Evolutionary conservation across 2,113 vertebrate species (phyloP).

Genomic region (Prochilodus magdalenae): DNA sequence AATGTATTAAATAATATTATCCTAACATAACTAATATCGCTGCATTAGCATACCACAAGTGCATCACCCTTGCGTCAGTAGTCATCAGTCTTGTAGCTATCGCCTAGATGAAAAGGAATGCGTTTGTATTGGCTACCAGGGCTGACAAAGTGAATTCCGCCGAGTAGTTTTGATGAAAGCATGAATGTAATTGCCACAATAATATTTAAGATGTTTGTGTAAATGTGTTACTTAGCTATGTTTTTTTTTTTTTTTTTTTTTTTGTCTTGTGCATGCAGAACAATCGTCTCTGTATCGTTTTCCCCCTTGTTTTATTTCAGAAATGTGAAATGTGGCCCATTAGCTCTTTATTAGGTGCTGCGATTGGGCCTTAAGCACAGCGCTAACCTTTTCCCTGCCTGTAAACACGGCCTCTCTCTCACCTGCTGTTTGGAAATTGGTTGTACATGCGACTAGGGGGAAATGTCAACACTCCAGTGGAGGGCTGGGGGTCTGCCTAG

Average conservation of each 20-base stretch:
- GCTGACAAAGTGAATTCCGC: constrained; percentile 21
- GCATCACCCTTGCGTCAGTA: not conserved
- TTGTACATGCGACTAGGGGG: constrained; percentile 57
- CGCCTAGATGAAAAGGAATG: constrained; percentile 13
- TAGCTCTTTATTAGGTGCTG: constrained; percentile 58
- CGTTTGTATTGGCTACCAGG: constrained; percentile 23
- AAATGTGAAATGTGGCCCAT: constrained; percentile 30
- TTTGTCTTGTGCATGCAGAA: not conserved
- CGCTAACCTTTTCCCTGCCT: constrained; percentile 65
- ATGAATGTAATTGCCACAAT: not conserved
- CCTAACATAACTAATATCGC: constrained; percentile 25
- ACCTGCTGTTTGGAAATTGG: constrained; percentile 68
- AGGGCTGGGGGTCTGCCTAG: constrained; percentile 41
- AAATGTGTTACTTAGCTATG: not conserved
- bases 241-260: not conserved
- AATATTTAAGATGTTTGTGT: not conserved
- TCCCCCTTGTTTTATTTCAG: not conserved
- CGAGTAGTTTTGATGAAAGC: not conserved
- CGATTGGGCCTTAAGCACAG: constrained; percentile 56
- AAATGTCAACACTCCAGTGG: constrained; percentile 63
- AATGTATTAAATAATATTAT: constrained; percentile 31
- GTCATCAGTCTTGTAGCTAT: not conserved
- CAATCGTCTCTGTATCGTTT: constrained; percentile 39
- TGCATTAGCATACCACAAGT: constrained; percentile 15
- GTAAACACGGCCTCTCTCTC: constrained; percentile 67